Evolutionary conservation across 2,888 invertebrate species (phyloP).

Genomic region (Rapana venosa): DNA sequence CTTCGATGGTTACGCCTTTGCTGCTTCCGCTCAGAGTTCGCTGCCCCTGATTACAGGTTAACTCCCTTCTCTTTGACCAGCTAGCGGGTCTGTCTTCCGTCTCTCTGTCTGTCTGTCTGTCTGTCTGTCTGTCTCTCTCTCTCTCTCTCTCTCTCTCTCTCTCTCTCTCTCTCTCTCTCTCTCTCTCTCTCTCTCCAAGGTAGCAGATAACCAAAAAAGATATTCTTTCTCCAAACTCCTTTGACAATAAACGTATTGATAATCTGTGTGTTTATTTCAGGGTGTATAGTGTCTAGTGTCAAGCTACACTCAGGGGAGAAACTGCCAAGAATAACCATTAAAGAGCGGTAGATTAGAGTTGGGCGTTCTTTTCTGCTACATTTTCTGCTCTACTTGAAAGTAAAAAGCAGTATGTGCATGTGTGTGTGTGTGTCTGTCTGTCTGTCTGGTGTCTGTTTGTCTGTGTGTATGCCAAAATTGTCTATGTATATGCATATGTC

Average conservation of each 20-base stretch:
- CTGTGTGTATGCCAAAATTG: neutral
- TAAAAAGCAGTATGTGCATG: neutral
- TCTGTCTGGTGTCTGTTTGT: neutral
- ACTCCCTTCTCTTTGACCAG: neutral
- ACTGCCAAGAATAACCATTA: too few relatives aligned
- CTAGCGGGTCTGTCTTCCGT: neutral
- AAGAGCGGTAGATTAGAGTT: too few relatives aligned
- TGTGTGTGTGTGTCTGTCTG: neutral
- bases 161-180: neutral
- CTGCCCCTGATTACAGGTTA: constrained; percentile 49
- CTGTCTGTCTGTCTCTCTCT: neutral
- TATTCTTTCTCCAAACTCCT: too few relatives aligned
- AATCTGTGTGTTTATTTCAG: too few relatives aligned
- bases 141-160: neutral
- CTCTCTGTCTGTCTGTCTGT: neutral
- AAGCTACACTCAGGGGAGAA: too few relatives aligned
- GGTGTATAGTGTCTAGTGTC: too few relatives aligned
- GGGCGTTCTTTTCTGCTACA: too few relatives aligned
- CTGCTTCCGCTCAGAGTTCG: constrained; percentile 47
- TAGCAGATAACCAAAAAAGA: too few relatives aligned
- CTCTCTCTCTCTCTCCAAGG: neutral
- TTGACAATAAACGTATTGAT: too few relatives aligned
- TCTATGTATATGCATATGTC: neutral
- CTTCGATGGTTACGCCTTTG: constrained; percentile 46
- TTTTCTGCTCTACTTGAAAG: neutral